These are phyloP conservation scores for Schlechtendalia chinensis DNA, from an alignment of 1,140 invertebrate species.

Conservation along the genomic window DNA sequence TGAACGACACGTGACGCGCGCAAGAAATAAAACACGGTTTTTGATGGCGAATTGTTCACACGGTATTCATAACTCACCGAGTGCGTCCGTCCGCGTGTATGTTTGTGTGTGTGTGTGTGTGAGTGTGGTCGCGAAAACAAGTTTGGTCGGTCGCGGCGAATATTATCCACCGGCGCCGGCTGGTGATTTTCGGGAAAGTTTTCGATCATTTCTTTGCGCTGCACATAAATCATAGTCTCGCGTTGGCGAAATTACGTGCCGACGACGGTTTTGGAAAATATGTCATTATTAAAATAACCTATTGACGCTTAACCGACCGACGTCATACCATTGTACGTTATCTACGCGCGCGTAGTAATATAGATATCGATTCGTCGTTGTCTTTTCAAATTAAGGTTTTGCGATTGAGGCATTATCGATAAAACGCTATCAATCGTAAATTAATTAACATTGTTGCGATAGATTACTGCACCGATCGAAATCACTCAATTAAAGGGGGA, in stretches of 20 bases:
- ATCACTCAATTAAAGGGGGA: too few relatives aligned
- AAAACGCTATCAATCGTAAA: too few relatives aligned
- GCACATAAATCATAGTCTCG: constrained; percentile 24
- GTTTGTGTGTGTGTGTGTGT: too few relatives aligned
- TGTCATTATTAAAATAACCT: constrained; percentile 17
- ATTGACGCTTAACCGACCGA: neutral
- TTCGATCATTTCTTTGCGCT: neutral
- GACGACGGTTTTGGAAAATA: neutral
- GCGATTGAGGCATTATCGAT: too few relatives aligned
- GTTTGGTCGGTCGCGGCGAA: neutral
- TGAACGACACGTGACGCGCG: neutral
- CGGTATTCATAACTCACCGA: neutral
- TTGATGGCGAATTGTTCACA: neutral
- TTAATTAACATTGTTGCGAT: too few relatives aligned
- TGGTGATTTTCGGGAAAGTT: neutral
- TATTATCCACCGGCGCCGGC: neutral
- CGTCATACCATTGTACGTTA: neutral
- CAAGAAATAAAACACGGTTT: neutral
- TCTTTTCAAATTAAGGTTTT: too few relatives aligned
- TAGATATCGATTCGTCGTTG: too few relatives aligned
- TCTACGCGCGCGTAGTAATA: too few relatives aligned
- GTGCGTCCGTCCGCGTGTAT: too few relatives aligned
- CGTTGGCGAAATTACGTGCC: neutral
- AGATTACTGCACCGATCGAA: too few relatives aligned
- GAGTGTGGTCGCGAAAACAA: neutral